These are phyloP conservation scores for Dromiciops gliroides DNA, from an alignment of 2,113 vertebrate species.

Conservation along the genomic window DNA sequence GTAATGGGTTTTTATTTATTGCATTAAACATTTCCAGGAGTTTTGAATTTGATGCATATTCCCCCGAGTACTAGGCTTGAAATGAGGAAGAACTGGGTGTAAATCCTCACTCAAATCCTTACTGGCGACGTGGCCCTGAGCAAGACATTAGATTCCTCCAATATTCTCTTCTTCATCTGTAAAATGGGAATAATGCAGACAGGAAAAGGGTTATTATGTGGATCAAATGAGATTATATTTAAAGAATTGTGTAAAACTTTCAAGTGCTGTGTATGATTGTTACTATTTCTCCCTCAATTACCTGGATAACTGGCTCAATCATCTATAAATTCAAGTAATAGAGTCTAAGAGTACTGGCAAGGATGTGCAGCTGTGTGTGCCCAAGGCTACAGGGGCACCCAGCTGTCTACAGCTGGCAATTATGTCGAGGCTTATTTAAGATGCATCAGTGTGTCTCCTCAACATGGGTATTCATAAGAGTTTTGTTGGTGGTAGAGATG, in stretches of 20 bases:
- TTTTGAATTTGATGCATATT: background rate
- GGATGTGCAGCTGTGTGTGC: background rate
- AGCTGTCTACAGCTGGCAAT: background rate
- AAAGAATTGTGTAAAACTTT: background rate
- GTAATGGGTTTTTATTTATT: background rate
- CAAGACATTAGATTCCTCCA: background rate
- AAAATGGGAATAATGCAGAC: background rate
- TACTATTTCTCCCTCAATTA: background rate
- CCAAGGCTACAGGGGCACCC: background rate
- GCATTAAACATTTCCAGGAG: background rate
- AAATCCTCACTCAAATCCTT: background rate
- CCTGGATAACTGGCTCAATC: background rate
- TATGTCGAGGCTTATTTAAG: background rate
- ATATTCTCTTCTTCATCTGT: background rate
- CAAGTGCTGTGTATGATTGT: background rate
- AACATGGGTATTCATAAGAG: background rate
- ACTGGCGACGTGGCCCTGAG: background rate
- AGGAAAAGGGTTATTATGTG: background rate
- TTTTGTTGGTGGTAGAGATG: background rate
- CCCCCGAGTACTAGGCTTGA: background rate
- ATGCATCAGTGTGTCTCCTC: background rate
- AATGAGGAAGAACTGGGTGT: background rate
- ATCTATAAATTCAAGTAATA: background rate
- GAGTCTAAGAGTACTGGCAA: background rate
- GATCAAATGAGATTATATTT: background rate